Evolutionary conservation across 1,140 invertebrate species (phyloP).

Genomic region (Argopecten irradians): DNA sequence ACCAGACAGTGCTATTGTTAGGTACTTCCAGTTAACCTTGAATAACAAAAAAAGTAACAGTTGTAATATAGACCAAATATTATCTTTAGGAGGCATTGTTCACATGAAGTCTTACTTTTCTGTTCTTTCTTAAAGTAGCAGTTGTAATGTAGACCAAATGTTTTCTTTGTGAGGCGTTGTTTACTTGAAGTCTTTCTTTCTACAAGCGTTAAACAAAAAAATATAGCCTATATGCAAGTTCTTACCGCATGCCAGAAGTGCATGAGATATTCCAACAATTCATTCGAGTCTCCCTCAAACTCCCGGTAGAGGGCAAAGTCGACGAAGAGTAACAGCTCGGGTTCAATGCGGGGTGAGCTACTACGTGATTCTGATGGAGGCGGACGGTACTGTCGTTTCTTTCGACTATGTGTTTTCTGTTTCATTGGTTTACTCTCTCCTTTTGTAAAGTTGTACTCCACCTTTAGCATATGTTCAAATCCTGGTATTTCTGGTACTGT

Average conservation of each 20-base stretch:
- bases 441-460: background rate
- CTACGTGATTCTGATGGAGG: slow-evolving; percentile 31
- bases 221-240: slow-evolving; percentile 9
- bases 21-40: slow-evolving; percentile 66
- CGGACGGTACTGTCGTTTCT: slow-evolving; percentile 45
- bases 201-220: too few relatives aligned
- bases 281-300: slow-evolving; percentile 63
- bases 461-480: background rate
- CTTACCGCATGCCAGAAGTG: slow-evolving; percentile 71
- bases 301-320: slow-evolving; percentile 60
- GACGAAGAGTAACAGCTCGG: slow-evolving; percentile 59
- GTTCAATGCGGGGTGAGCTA: slow-evolving; percentile 51
- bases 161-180: too few relatives aligned
- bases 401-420: slow-evolving; percentile 30
- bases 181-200: too few relatives aligned
- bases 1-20: slow-evolving; percentile 58
- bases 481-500: slow-evolving; percentile 40
- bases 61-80: too few relatives aligned
- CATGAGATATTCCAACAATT: slow-evolving; percentile 64
- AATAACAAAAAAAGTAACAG: slow-evolving; percentile 27
- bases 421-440: background rate
- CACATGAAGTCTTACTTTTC: too few relatives aligned
- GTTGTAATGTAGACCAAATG: too few relatives aligned
- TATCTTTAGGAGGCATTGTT: too few relatives aligned
- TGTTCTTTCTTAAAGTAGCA: too few relatives aligned